These are phyloP conservation scores for Chloroceryle inda DNA, from an alignment of 2,797 vertebrate species.

Conservation along the genomic window DNA sequence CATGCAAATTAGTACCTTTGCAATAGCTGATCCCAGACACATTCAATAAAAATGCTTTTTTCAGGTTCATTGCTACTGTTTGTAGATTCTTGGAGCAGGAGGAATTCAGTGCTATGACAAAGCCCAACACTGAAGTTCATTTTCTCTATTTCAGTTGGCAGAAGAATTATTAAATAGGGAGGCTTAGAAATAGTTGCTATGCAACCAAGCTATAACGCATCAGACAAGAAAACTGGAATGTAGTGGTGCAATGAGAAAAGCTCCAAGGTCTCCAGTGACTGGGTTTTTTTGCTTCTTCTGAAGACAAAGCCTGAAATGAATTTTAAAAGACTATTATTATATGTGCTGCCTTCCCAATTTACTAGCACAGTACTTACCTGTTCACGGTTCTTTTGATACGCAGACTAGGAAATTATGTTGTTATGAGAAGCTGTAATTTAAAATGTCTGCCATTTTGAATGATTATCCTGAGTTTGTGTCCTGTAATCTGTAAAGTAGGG, in stretches of 20 bases:
- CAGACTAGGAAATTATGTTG: not conserved
- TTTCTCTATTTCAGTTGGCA: slow-evolving; percentile 54
- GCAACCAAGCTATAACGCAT: slow-evolving; percentile 72
- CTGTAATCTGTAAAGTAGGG: not conserved
- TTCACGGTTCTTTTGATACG: not conserved
- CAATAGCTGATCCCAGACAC: not conserved
- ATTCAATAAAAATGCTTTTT: not conserved
- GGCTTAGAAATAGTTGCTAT: not conserved
- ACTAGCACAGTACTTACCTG: not conserved
- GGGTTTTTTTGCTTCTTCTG: not conserved
- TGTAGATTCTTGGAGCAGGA: accelerated
- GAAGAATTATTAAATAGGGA: slow-evolving; percentile 61
- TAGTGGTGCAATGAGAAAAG: slow-evolving; percentile 6
- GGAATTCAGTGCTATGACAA: not conserved
- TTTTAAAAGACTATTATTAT: not conserved
- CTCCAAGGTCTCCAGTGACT: not conserved
- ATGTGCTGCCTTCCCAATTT: not conserved
- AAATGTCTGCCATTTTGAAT: not conserved
- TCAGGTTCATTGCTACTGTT: not conserved
- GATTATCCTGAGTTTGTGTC: not conserved
- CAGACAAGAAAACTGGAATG: slow-evolving; percentile 64
- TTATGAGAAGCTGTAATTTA: not conserved
- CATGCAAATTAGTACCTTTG: not conserved
- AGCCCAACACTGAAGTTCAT: slow-evolving; percentile 33
- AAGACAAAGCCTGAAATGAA: not conserved